Evolutionary conservation across 2,797 vertebrate genomes (phyloP), one percentile per base, ranked within the genome.

Genomic region (Cossypha dichroa): DNA sequence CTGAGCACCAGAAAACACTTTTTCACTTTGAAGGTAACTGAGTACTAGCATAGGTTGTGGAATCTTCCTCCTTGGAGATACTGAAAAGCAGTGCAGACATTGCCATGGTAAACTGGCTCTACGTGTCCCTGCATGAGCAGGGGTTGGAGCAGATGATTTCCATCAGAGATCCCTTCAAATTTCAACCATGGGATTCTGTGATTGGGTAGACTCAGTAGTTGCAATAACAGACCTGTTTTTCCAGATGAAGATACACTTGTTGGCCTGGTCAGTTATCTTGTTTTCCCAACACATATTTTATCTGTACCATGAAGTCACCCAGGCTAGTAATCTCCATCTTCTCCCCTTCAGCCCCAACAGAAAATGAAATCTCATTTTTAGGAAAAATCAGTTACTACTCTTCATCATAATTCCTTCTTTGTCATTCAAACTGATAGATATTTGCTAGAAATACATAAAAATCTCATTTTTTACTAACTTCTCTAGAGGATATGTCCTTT

Each of bases 321-420:
- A 13, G 8, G 69, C 20, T 29, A 38, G 22, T 29, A 48, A 55
- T 68, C 10, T 51, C 10, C 2, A 10, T 4, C 1, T n/a, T 16
- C 29, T 23, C 13, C 10, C 6, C 7, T 6, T 41, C 0, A 0
- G 3, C 2, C 8, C 6, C 15, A 55, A 14, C 0, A 58, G 10
- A 43, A 84, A 75, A 33, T 3, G 20, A 76, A 31, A 20, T 48
- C 6, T 73, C 9, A 23, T 49, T 84, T 70, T 52, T 4, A 18
- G 10, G 0, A 21, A 11, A 51, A 40, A 67, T 54, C 0, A 1
- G 36, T 68, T 68, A 26, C 12, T 58, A 55, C 17, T 80, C 15
- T 48, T 85, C 22, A 40, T 51, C 36, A 56, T 6, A 18, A 26
- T 34, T 80, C 14, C 11, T 70, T 59, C 18, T 49, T 2, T n/a